Evolutionary conservation across 1,140 invertebrate genomes (phyloP).

Genomic region (Forficula auricularia): DNA sequence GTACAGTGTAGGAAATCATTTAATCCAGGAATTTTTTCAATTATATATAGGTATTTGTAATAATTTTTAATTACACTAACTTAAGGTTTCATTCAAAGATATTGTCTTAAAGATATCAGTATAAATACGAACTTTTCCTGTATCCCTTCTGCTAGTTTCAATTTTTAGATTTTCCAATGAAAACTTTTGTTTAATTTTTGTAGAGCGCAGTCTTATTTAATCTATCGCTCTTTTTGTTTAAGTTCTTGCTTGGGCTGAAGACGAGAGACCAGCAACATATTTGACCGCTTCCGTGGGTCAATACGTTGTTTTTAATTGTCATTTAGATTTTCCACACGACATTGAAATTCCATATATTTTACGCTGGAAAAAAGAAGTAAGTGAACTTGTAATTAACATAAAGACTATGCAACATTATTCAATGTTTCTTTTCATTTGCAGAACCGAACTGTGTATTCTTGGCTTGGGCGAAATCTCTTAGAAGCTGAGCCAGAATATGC

Average conservation of each 20-base stretch:
- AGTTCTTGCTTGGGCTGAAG: constrained; percentile 21
- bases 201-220: no score
- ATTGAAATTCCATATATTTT: constrained; percentile 74
- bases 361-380: constrained; percentile 81
- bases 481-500: constrained; percentile 34
- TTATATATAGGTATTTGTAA: no score
- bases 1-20: no score
- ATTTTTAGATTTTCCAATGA: no score
- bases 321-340: constrained; percentile 74
- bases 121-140: no score
- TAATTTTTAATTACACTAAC: no score
- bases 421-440: constrained; percentile 25
- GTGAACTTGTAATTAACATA: constrained; percentile 18
- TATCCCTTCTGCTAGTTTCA: no score
- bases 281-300: constrained; percentile 68
- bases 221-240: constrained; percentile 4
- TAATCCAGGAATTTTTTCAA: no score
- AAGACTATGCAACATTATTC: neutral
- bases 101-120: no score
- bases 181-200: no score
- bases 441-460: constrained; percentile 55
- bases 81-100: no score
- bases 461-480: constrained; percentile 52
- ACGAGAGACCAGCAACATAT: constrained; percentile 40
- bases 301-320: constrained; percentile 72